Conservation (phyloP, 2,113 vertebrate genomes). For the Bungarus multicinctus region DNA sequence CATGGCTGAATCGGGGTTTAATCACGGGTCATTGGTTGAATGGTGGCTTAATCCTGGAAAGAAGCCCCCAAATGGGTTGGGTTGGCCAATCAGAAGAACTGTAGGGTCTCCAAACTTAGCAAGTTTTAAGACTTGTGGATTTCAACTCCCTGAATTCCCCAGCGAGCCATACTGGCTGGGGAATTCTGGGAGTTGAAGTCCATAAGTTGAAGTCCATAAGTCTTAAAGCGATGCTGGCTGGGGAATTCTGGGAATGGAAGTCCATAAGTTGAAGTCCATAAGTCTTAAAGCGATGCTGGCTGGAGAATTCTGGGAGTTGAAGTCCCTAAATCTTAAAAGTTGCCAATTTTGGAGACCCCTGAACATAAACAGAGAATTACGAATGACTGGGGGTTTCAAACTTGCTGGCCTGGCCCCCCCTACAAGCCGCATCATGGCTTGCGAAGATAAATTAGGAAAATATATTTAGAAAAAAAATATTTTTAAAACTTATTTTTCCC, state of each 20-base stretch:
- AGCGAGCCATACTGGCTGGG: no score
- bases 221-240: no score
- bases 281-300: no score
- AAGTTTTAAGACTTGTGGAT: no score
- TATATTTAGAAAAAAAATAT: not conserved
- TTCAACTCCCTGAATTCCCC: no score
- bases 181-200: no score
- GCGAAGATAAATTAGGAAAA: not conserved
- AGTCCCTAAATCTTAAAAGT: no score
- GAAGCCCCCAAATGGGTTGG: not conserved
- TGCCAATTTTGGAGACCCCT: not conserved
- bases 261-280: no score
- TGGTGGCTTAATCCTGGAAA: not conserved
- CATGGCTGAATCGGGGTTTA: not conserved
- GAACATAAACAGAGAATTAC: not conserved
- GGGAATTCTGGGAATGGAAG: no score
- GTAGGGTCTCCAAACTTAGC: no score
- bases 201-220: no score
- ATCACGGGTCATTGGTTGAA: not conserved
- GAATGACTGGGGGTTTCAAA: not conserved
- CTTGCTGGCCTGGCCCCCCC: not conserved
- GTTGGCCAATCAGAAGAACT: not conserved
- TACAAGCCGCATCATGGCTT: not conserved
- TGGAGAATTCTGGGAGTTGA: no score
- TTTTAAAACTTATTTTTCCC: not conserved